Base-by-base conservation (phyloP, 2,113 vertebrate genomes). In the Poicephalus meyeri region DNA sequence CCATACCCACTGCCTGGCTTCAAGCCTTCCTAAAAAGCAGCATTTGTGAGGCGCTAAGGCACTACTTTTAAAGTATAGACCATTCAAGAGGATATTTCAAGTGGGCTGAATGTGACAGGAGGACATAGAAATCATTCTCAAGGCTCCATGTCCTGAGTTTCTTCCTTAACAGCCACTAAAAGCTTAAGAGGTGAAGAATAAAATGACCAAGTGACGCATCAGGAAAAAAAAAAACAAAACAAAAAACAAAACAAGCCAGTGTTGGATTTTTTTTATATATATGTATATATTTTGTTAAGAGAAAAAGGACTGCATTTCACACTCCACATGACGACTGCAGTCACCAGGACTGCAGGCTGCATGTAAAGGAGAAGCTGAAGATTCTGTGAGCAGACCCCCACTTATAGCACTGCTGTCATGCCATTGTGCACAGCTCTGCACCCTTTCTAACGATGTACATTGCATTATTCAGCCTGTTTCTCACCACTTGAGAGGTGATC, bases 381-480 rank as follows among this genome's bases (percentile, higher is more conserved):
- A 16, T 8, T 1, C 14, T 2, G 0, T 1, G 25, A 61, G 52
- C 39, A 39, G 41, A 24, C 8, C 7, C 6, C 5, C 1, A 1
- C 37, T 63, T 7, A 21, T 2, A 2, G 46, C 68, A 11, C 12
- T 3, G 13, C 68, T 6, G 0, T 13, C 16, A 1, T 3, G 2
- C 8, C 5, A 0, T 2, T 1, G 1, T 3, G 10, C 12, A 1
- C 1, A 26, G 31, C 83, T 49, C 41, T 5, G 0, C 2, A 2
- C 2, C n/a, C 41, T 61, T n/a, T 9, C 56, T 25, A 2, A 7
- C 1, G 37, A 25, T 2, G 7, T 4, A 8, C 8, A 4, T 7
- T 20, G 37, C 44, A 28, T 37, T 42, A 16, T 44, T 56, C 1
- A 15, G 11, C 6, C 28, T 6, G 26, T 7, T 4, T 2, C 4